Evolutionary conservation across 2,888 invertebrate species (phyloP), one percentile per base, ranked within the genome.

Genomic region (Asteroscopus sphinx): DNA sequence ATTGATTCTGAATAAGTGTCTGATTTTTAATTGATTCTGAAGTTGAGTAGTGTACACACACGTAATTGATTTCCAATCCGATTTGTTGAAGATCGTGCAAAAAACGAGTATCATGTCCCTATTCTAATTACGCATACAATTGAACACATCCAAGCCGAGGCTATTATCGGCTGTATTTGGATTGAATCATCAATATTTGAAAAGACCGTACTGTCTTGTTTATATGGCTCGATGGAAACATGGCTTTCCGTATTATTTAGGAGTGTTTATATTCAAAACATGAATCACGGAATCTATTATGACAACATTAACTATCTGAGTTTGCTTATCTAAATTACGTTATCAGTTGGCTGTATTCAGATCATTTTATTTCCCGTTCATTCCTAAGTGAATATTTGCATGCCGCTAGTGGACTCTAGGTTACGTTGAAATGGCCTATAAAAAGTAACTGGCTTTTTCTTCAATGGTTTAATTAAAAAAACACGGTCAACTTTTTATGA

Each of bases 381-480:
- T 74, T 76, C 77, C 82, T 88, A 91, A 91, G 88, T 89, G 89
- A 91, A 91, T 90, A 90, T 91, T 92, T 89, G 90, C 90, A 90
- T 90, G 89, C 79, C 83, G 79, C 72, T 86, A 87, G 87, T 88
- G 84, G 83, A 82, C 76, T 77, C 63, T 77, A 77, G 80, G 75
- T 74, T 74, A 80, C 81, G 73, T 82, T 72, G 76, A 82, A 73
- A 86, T 83, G 78, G 78, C 74, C 82, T 77, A 82, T 89, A 87
- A 89, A 88, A 88, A 86, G 74, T 83, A 77, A 82, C 79, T 65
- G 73, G 76, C 83, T 84, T 83, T 84, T 85, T 86, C 87, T 88
- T 83, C 69, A 71, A 72, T 71, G 78, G 75, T 79, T 85, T 87
- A 84, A 87, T 88, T 88, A 84, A 88, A 85, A 85, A 83, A 79